Evolutionary conservation across 2,888 invertebrate genomes (phyloP), one percentile per base, ranked within the genome.

Genomic region (Acrocyrtus sp.): DNA sequence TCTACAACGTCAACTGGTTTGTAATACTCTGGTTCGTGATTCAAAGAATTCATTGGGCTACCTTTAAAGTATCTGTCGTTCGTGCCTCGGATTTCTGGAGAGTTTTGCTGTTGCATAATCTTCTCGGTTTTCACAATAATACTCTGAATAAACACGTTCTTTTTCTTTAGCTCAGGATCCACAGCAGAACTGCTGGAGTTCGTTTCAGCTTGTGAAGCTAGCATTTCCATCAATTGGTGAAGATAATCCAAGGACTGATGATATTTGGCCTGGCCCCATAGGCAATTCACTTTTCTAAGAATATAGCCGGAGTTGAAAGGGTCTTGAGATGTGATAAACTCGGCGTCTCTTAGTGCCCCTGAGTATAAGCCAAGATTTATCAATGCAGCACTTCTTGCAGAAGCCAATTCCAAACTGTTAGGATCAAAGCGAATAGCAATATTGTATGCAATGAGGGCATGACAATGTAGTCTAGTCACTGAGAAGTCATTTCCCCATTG

Each of bases 261-360:
- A n/a, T 63, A 74, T 15, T 53, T 39, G 1, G 60, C 51, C 3
- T 58, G 47, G 12, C 54, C 74, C 68, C 50, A 74, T 21, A 50
- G 39, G n/a, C 69, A 69, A 48, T 69, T 61, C 4, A 53, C 29
- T 47, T 56, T 62, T 15, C 69, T 45, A 10, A 41, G 27, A 43
- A 68, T 68, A 39, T 45, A 62, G n/a, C 63, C 63, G n/a, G 68
- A 58, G 48, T 63, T 63, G 47, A 53, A 74, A 3, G 56, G 68
- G 17, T 63, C 56, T 2, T 54, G n/a, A 15, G 1, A 39, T 1
- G 17, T 24, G 5, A 69, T 17, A n/a, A 34, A 34, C 1, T 62
- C 69, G 2, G 56, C 54, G 19, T 61, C 56, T 12, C 39, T 48
- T n/a, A 53, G 6, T 26, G 69, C 69, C 1, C 54, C 48, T 1